A percentile compares a stretch with the other conserved stretches of the same genome.
Evolutionary conservation across 2,797 vertebrate genomes (phyloP).

Genomic region (Acipenser oxyrinchus): DNA sequence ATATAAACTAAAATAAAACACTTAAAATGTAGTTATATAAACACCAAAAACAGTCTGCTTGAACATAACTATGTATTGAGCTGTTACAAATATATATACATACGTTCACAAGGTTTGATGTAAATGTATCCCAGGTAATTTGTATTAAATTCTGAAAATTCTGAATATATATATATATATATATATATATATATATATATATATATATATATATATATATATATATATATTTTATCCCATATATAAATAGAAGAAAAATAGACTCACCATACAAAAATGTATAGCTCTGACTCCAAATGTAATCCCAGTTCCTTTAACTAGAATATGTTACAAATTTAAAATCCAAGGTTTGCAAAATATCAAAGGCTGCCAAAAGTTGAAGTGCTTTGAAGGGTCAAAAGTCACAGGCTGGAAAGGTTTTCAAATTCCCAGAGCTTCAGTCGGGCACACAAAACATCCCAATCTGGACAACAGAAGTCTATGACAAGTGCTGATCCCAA

Average conservation of each 20-base stretch:
- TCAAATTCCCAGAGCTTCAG: conserved; percentile 38
- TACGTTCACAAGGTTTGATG: too few relatives aligned
- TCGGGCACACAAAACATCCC: conserved; percentile 47
- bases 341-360: conserved; percentile 29
- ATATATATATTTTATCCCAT: too few relatives aligned
- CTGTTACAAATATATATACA: too few relatives aligned
- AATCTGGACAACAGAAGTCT: conserved; percentile 48
- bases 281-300: conserved; percentile 25
- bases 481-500: conserved; percentile 46
- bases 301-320: conserved; percentile 27
- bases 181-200: too few relatives aligned
- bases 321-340: conserved; percentile 33
- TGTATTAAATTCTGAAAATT: too few relatives aligned
- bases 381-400: conserved; percentile 38
- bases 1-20: too few relatives aligned
- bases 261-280: conserved; percentile 40
- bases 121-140: too few relatives aligned
- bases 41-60: too few relatives aligned
- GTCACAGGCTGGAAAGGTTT: conserved; percentile 39
- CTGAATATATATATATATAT: too few relatives aligned
- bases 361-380: conserved; percentile 29
- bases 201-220: too few relatives aligned
- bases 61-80: too few relatives aligned
- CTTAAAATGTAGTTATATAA: too few relatives aligned
- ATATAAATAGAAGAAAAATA: conserved; percentile 19